Conservation (phyloP, 2,888 invertebrate genomes). For the Imbricaverruca yamaguchii region DNA sequence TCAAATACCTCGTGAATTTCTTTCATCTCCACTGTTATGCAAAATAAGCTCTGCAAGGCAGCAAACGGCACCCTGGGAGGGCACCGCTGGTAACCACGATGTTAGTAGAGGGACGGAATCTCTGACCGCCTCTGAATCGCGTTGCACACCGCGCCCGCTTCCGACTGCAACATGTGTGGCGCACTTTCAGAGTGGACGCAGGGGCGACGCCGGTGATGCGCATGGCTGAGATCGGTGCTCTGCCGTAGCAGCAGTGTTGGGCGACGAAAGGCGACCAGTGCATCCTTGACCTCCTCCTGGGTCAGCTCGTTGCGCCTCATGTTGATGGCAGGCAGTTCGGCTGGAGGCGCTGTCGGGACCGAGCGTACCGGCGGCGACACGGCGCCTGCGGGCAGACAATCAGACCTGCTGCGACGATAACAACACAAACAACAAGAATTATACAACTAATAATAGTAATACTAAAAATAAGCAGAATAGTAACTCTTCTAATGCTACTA, state of each 20-base stretch:
- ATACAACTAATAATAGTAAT: too few relatives aligned
- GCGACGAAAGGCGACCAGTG: neutral
- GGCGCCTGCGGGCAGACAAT: neutral
- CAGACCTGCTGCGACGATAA: too few relatives aligned
- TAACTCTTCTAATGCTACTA: too few relatives aligned
- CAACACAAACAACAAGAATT: too few relatives aligned
- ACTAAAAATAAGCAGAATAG: too few relatives aligned
- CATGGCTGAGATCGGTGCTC: neutral
- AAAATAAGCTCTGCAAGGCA: too few relatives aligned
- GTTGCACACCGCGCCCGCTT: too few relatives aligned
- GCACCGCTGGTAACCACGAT: too few relatives aligned
- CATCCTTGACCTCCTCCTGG: neutral
- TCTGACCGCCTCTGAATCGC: neutral
- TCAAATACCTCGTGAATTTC: too few relatives aligned
- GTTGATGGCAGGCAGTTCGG: neutral
- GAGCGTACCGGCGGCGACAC: neutral
- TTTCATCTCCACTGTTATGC: too few relatives aligned
- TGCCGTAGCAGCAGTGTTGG: conserved; percentile 16
- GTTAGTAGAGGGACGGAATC: too few relatives aligned
- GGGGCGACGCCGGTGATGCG: neutral
- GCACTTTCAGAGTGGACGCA: neutral
- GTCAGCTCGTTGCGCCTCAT: neutral
- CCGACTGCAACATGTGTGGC: neutral
- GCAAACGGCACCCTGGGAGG: too few relatives aligned
- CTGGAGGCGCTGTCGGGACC: neutral